Conservation (phyloP, 2,888 invertebrate species). For the Polymixis flavicincta region DNA sequence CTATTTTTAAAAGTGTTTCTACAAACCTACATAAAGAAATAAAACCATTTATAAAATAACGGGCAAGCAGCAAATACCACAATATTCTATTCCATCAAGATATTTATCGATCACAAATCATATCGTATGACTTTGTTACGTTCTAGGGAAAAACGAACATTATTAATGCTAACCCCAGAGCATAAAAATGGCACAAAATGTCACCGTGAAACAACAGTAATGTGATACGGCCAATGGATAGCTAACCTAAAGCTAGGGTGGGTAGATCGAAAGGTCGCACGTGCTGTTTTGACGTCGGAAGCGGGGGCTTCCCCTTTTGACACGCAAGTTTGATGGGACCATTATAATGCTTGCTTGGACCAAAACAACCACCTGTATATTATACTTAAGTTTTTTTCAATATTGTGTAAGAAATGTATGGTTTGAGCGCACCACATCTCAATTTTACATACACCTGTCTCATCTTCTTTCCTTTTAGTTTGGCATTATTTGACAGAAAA, state of each 20-base stretch:
- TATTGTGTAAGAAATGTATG: not conserved
- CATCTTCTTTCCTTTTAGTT: too few species aligned
- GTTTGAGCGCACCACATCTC: too few species aligned
- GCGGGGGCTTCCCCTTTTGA: not conserved
- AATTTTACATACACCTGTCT: too few species aligned
- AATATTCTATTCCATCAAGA: not conserved
- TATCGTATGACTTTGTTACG: not conserved
- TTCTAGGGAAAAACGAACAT: not conserved
- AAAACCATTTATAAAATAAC: not conserved
- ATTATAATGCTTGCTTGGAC: not conserved
- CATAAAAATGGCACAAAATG: conserved; percentile 13
- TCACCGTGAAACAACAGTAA: not conserved
- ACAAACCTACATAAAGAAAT: too few species aligned
- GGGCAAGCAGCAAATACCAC: not conserved
- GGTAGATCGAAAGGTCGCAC: conserved; percentile 31
- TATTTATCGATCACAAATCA: not conserved
- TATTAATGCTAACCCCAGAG: not conserved
- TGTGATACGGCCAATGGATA: not conserved
- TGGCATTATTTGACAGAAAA: too few species aligned
- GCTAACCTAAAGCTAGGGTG: conserved; percentile 1
- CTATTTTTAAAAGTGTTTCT: too few species aligned
- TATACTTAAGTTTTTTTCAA: not conserved
- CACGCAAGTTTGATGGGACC: conserved; percentile 4
- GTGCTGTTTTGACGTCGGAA: conserved; percentile 22
- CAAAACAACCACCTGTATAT: not conserved